Evolutionary conservation across 2,888 invertebrate species (phyloP), one percentile per base, ranked within the genome.

Genomic region (Ichneumon xanthorius): DNA sequence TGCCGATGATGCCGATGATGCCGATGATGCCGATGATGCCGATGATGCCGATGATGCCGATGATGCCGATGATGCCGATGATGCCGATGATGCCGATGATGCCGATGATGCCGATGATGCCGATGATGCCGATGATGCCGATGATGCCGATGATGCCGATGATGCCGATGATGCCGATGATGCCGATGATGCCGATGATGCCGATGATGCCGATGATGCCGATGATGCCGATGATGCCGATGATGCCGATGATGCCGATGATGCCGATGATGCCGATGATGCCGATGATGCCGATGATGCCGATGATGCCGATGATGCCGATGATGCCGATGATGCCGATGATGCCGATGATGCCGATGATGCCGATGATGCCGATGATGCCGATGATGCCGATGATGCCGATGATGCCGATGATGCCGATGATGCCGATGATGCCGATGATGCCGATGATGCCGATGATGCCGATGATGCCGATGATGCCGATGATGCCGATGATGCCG

Each of bases 301-400:
- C 14, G 22, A 4, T 40, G 76, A 33, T 50, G 90, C 85, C 90
- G 91, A 3, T 16, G 45, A 14, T 45, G 45, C 16, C 5, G 45
- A 33, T 22, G 37, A 4, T 40, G 72, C 45, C 14, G 45, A 14
- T 14, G 22, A 2, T 26, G 19, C 33, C 14, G 37, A 4, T 40
- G 76, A 33, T 50, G 90, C 85, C 90, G 91, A 2, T 14, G 45
- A 14, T 45, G 45, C 14, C 5, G n/a, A n/a, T n/a, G n/a, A n/a
- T 26, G 19, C 33, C 14, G 22, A 4, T 40, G 76, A 33, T 50
- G 90, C 85, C 90, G 91, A 3, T 16, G 45, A 14, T 45, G 45
- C 16, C 5, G 45, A 33, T 22, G 37, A 4, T 40, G 72, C 45
- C 14, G 45, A 14, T 14, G 22, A 2, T 26, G 19, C 33, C 14